Base-by-base conservation (phyloP, 2,113 vertebrate genomes). In the Crotalus helleri region DNA sequence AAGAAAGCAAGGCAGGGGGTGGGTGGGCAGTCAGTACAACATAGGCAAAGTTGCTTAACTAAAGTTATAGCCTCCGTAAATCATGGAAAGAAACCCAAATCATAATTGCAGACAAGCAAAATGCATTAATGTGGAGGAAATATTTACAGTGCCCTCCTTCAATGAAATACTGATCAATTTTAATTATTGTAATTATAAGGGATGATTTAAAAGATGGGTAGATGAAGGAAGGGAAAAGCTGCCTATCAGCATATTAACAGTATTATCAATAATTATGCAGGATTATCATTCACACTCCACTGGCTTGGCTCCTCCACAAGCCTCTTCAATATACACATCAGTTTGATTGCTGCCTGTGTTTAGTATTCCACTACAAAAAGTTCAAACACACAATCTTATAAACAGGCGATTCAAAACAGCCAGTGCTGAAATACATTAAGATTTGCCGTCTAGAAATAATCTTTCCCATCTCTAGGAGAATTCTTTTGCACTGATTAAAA, bases 61-160 rank as follows among this genome's bases (percentile, higher is more conserved):
- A 94, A 95, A 97, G 44, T 88, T 93, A 96, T 92, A 89, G 53
- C 44, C 93, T 94, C 51, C n/a, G 0, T 92, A 95, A 97, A 96
- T 93, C n/a, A 11, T 95, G 88, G 44, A 94, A 91, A 10, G 19
- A 90, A 93, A 93, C 93, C 96, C 96, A 96, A 92, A 94, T 92
- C 95, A 69, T 93, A 95, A 95, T 96, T 94, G 74, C 21, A 94
- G 74, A 91, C 23, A 23, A 87, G 91, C 90, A 19, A 94, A 96
- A 89, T 1, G 2, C 88, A 94, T 89, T 94, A 92, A 74, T 69
- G 93, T 8, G 49, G 24, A 85, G 94, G n/a, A 93, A 87, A 88
- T 74, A 2, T 94, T 96, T 92, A 95, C 92, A 92, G 21, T 91
- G 24, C 11, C 95, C 93, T 94, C 96, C 93, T 97, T 91, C 89